Evolutionary conservation across 2,113 vertebrate species (phyloP).

Genomic region (Acrocephalus arundinaceus): DNA sequence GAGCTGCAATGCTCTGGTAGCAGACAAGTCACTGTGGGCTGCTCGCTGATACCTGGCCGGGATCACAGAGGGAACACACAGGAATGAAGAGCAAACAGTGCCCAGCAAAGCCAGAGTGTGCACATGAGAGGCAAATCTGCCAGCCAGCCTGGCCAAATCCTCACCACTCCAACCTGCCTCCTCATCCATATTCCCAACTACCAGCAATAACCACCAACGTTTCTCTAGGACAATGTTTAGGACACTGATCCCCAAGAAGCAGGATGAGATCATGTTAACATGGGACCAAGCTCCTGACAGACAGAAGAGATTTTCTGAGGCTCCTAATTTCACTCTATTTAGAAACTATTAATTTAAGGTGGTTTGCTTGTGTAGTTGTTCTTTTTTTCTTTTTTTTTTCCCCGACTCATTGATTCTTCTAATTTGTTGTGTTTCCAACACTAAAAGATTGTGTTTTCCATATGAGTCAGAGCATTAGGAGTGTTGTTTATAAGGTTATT

Average conservation of each 20-base stretch:
- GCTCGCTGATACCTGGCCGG: background rate
- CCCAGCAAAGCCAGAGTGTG: background rate
- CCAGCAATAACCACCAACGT: background rate
- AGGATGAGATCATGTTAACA: background rate
- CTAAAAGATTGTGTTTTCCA: background rate
- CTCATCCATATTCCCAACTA: background rate
- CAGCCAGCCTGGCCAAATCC: background rate
- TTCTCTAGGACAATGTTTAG: background rate
- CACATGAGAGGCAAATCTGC: background rate
- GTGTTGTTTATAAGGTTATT: background rate
- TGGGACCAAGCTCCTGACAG: background rate
- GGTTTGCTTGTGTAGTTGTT: background rate
- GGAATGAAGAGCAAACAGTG: background rate
- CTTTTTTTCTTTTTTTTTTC: too few relatives aligned
- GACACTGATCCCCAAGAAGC: background rate
- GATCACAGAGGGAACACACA: rapidly evolving
- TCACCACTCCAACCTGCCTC: background rate
- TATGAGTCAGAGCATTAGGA: background rate
- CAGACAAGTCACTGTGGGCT: background rate
- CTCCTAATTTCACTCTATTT: background rate
- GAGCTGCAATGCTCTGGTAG: background rate
- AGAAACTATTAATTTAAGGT: background rate
- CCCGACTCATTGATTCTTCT: background rate
- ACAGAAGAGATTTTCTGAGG: background rate
- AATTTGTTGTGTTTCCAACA: background rate